Conservation (phyloP, 53 echinoderm and acorn worm genomes). For the Holothuria leucospilota region DNA sequence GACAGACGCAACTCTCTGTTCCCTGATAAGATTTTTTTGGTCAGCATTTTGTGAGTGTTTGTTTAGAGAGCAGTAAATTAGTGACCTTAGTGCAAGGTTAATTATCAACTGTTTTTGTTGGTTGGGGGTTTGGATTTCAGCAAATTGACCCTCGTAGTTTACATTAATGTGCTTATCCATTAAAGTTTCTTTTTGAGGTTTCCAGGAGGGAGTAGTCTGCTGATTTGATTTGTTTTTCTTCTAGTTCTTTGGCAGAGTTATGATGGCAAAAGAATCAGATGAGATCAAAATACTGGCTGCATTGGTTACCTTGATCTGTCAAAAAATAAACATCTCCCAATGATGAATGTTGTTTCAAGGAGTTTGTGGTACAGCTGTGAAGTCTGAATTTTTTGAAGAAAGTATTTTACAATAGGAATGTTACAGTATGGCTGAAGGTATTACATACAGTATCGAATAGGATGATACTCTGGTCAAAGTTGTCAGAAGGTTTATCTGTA, state of each 20-base stretch:
- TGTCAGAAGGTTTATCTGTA: too few species aligned
- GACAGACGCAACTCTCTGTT: not conserved
- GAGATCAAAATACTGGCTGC: constrained; percentile 9
- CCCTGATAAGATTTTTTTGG: constrained; percentile 17
- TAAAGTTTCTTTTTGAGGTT: constrained; percentile 4
- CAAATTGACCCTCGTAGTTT: constrained; percentile 36
- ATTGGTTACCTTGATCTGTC: constrained; percentile 37
- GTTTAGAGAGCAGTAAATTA: constrained; percentile 40
- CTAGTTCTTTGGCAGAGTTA: constrained; percentile 9
- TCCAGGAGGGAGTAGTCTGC: not conserved
- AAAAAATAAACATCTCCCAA: constrained; percentile 20
- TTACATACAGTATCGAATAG: too few species aligned
- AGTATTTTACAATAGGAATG: too few species aligned
- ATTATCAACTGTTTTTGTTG: constrained; percentile 13
- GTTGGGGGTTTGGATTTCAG: constrained; percentile 12
- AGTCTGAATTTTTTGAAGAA: too few species aligned
- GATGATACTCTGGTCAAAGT: too few species aligned
- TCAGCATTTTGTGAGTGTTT: constrained; percentile 8
- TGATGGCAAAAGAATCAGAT: not conserved
- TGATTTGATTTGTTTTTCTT: not conserved
- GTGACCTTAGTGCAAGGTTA: constrained; percentile 36
- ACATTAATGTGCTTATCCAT: constrained; percentile 35
- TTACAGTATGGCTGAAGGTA: too few species aligned
- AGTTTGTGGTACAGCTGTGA: not conserved
- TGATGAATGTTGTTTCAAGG: constrained; percentile 16